These are phyloP conservation scores for Gastrophysa polygoni DNA, from an alignment of 2,888 invertebrate species.

Conservation along the genomic window DNA sequence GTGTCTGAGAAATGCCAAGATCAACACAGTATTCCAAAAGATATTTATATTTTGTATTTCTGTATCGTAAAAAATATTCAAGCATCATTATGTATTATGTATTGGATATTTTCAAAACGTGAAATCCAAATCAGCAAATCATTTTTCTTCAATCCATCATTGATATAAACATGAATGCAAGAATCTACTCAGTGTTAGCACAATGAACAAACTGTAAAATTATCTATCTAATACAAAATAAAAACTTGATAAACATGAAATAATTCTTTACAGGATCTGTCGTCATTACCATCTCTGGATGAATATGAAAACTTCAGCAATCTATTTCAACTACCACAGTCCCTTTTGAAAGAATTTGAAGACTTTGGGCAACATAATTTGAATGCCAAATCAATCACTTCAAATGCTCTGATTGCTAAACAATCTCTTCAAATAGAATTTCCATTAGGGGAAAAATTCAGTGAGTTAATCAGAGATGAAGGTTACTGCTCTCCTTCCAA, in stretches of 20 bases:
- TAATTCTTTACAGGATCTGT: conserved; percentile 38
- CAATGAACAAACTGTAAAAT: too few relatives aligned
- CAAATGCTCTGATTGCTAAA: background rate
- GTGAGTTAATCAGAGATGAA: conserved; percentile 38
- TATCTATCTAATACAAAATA: too few relatives aligned
- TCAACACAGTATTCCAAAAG: too few relatives aligned
- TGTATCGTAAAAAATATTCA: too few relatives aligned
- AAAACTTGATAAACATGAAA: background rate
- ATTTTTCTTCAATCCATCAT: too few relatives aligned
- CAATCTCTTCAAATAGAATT: background rate
- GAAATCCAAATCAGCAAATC: too few relatives aligned
- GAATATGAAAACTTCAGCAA: conserved; percentile 34
- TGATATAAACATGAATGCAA: too few relatives aligned
- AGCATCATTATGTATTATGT: too few relatives aligned
- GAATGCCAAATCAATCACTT: background rate
- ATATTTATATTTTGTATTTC: too few relatives aligned
- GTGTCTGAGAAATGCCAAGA: too few relatives aligned
- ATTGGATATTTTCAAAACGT: too few relatives aligned
- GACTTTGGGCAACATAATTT: background rate
- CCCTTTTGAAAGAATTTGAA: conserved; percentile 20
- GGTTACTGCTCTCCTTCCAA: conserved; percentile 40
- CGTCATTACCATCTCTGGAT: conserved; percentile 38
- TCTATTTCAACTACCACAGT: conserved; percentile 28
- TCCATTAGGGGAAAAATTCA: conserved; percentile 6
- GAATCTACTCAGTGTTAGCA: too few relatives aligned